Conservation (phyloP, 2,888 invertebrate species). For the Watsonalla cultraria region DNA sequence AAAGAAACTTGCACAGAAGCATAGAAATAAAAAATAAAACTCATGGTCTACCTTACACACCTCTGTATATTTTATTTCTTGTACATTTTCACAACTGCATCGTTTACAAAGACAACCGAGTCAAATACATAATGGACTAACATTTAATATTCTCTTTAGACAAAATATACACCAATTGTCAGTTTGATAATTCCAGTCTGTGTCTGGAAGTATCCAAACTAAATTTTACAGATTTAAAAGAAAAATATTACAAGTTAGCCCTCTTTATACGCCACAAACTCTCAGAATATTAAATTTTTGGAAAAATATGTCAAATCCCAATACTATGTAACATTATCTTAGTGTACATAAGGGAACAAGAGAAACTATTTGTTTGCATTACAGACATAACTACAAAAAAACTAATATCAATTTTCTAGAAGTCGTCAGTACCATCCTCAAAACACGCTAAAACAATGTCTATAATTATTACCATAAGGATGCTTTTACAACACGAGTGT, state of each 20-base stretch:
- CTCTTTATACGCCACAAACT: neutral
- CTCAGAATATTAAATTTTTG: conserved; percentile 1
- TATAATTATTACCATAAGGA: conserved; percentile 13
- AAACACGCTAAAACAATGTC: conserved; percentile 25
- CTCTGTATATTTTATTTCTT: conserved; percentile 63
- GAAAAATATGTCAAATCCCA: conserved; percentile 15
- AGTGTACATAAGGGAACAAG: conserved; percentile 18
- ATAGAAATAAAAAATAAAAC: conserved; percentile 59
- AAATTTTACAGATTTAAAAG: neutral
- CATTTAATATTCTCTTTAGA: conserved; percentile 1
- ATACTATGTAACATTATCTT: conserved; percentile 7
- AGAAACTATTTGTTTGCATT: conserved; percentile 25
- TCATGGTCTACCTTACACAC: conserved; percentile 62
- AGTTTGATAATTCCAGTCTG: neutral
- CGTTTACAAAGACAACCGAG: conserved; percentile 55
- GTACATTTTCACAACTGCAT: conserved; percentile 70
- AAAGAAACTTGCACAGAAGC: conserved; percentile 66
- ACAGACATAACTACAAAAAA: conserved; percentile 27
- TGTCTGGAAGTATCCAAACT: neutral
- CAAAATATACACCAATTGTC: neutral
- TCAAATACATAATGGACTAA: conserved; percentile 18
- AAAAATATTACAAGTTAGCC: neutral
- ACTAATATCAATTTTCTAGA: conserved; percentile 50
- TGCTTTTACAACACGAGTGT: conserved; percentile 15
- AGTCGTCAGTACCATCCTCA: conserved; percentile 50